phyloP scores from a whole-genome alignment of 2,113 vertebrate species.

The Halichoerus grypus region DNA sequence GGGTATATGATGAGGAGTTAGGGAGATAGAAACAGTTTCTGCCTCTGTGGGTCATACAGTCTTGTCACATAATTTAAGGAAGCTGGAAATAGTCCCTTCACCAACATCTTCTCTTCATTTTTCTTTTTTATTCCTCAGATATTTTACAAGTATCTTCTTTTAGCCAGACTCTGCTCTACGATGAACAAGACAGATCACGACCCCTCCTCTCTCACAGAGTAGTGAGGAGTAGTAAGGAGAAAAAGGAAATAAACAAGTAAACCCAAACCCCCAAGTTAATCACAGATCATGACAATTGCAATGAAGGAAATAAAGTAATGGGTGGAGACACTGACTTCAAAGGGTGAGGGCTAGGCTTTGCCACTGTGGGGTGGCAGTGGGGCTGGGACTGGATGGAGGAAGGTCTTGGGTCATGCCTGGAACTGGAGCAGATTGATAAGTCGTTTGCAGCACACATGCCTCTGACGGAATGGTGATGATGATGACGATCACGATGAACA shows the following conservation, averaged over 20 bases:
- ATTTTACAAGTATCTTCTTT: background rate
- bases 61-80: background rate
- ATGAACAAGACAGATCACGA: background rate
- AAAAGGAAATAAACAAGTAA: slow-evolving; percentile 52
- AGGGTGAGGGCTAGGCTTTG: background rate
- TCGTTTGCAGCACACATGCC: background rate
- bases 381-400: background rate
- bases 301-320: background rate
- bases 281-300: background rate
- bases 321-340: background rate
- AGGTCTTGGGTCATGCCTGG: background rate
- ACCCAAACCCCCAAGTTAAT: background rate
- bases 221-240: background rate
- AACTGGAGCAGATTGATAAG: background rate
- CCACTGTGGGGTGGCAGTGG: background rate
- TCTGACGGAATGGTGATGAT: background rate
- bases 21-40: background rate
- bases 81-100: background rate
- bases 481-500: background rate
- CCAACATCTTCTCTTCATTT: background rate
- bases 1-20: background rate
- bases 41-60: background rate
- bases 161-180: background rate
- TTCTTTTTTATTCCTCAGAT: background rate
- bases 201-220: background rate